Evolutionary conservation across 2,797 vertebrate species (phyloP).

Genomic region (Schizopygopsis malacanthus): DNA sequence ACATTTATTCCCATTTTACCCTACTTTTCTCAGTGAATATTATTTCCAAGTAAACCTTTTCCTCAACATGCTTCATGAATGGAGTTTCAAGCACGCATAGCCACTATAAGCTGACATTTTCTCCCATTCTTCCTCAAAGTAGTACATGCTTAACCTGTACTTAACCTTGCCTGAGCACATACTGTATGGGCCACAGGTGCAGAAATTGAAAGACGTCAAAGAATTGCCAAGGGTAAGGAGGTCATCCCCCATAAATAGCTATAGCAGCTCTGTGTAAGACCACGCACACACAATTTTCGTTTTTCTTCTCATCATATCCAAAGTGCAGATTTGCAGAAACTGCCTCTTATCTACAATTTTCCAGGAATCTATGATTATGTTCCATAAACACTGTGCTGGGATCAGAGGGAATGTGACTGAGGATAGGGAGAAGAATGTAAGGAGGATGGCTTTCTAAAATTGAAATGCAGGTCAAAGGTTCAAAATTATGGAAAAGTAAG

Average conservation of each 20-base stretch:
- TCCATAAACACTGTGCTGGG: conserved; percentile 38
- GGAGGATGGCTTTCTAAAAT: neutral
- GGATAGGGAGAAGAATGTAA: conserved; percentile 39
- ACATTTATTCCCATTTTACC: neutral
- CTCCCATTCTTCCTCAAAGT: conserved; percentile 46
- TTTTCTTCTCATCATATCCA: conserved; percentile 62
- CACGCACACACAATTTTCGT: conserved; percentile 61
- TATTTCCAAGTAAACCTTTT: neutral
- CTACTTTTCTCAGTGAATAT: neutral
- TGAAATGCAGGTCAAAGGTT: neutral
- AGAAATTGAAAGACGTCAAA: conserved; percentile 67
- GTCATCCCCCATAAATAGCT: conserved; percentile 73
- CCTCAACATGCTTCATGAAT: neutral
- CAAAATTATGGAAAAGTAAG: neutral
- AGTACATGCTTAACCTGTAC: conserved; percentile 62
- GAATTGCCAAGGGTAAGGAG: conserved; percentile 70
- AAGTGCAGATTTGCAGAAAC: conserved; percentile 44
- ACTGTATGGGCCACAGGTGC: conserved; percentile 63
- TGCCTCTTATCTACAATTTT: conserved; percentile 46
- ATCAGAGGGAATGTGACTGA: conserved; percentile 42
- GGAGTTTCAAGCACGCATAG: neutral
- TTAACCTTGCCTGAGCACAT: conserved; percentile 68
- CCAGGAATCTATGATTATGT: conserved; percentile 48
- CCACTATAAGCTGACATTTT: conserved; percentile 27
- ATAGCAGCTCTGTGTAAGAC: conserved; percentile 67